Evolutionary conservation across 2,113 vertebrate genomes (phyloP), one percentile per base, ranked within the genome.

Genomic region (Limanda limanda): DNA sequence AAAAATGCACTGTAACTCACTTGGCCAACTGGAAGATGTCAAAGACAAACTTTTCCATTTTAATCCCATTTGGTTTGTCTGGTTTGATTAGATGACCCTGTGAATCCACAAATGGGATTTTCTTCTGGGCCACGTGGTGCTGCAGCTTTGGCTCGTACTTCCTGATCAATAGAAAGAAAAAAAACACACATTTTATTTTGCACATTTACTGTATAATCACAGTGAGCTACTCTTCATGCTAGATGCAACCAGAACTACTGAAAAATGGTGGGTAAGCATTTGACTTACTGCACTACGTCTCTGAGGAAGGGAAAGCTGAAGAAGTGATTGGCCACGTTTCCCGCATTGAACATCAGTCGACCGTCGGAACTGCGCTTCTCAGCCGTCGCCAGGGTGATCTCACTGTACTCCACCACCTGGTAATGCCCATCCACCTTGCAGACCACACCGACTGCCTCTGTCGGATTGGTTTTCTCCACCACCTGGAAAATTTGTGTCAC

Each of bases 11-110:
- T 15, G 48, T 40, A 57, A 92, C 97, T 71, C 95, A 99, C 98
- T 97, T 97, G 81, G 98, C 95, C 88, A 99, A 99, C 92, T 96
- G 97, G 93, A 99, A 99, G 94, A 99, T 98, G 93, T 99, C 97
- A 1, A 99, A 99, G 81, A 99, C 98, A 2, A 99, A 99, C 82
- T 99, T 99, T 86, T 99, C 98, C 97, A 99, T 99, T 91, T 99
- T 99, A 82, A 99, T 97, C 52, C 97, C 98, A 0, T 99, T 99
- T 47, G 98, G 97, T 86, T 98, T 98, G 83, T 98, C 96, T 0
- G 98, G 98, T 74, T 94, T 95, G 92, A 98, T 82, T 45, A 91
- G 85, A n/a, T 93, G 93, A 37, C 98, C 98, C 56, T 92, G 89
- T 23, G 84, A 0, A 60, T 97, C 93, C 92, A 99, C 92, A 0